Evolutionary conservation across 2,888 invertebrate species (phyloP).

Genomic region (Minunthozetes semirufus): DNA sequence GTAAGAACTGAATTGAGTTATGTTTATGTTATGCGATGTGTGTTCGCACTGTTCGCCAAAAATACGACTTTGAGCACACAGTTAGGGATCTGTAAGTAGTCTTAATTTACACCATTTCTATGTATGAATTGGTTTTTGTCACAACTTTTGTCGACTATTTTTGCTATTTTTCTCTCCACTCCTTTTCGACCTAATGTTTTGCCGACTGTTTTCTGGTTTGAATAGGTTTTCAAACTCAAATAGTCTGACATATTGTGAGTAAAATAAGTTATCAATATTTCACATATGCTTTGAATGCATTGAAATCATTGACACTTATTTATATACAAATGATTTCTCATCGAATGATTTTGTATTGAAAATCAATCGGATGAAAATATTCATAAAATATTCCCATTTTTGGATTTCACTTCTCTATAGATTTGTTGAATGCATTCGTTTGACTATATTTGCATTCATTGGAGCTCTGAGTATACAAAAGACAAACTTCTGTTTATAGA

Average conservation of each 20-base stretch:
- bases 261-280: conserved; percentile 20
- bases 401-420: neutral
- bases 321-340: neutral
- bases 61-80: neutral
- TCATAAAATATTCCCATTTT: neutral
- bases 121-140: neutral
- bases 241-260: neutral
- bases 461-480: neutral
- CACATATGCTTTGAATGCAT: neutral
- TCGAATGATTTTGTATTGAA: neutral
- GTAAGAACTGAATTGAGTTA: conserved; percentile 19
- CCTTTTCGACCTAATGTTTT: neutral
- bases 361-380: conserved; percentile 12
- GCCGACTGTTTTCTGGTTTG: neutral
- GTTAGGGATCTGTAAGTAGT: neutral
- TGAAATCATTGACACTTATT: neutral
- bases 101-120: conserved; percentile 7
- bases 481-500: conserved; percentile 18
- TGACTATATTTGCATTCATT: neutral
- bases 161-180: neutral
- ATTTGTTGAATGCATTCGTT: neutral
- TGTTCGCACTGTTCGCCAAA: neutral
- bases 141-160: neutral
- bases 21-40: conserved; percentile 16
- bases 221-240: neutral